Evolutionary conservation across 37 sponge, comb jelly and placozoan genomes (phyloP), one percentile per base, ranked within the genome.

Genomic region (Chondrilla cf. caribensis): DNA sequence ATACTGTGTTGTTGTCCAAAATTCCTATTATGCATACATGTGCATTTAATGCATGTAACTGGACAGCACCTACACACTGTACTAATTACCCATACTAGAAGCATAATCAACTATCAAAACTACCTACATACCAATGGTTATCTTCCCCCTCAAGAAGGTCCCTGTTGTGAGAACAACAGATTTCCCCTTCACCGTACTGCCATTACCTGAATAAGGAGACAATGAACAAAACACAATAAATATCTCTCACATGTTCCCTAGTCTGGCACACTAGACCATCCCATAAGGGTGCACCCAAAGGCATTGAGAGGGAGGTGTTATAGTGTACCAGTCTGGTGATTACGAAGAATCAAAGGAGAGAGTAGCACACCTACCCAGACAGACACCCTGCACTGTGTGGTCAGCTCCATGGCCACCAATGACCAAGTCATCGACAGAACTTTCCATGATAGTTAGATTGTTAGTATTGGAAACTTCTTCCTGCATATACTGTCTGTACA

Each of bases 71-170:
- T n/a, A n/a, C n/a, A n/a, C n/a, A n/a, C n/a, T n/a, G n/a, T n/a
- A n/a, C n/a, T n/a, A n/a, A n/a, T n/a, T n/a, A n/a, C n/a, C n/a
- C n/a, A n/a, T n/a, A n/a, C n/a, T n/a, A n/a, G n/a, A n/a, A n/a
- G n/a, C n/a, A n/a, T n/a, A n/a, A n/a, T n/a, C n/a, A n/a, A n/a
- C n/a, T n/a, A n/a, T n/a, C n/a, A n/a, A n/a, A n/a, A n/a, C n/a
- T n/a, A n/a, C n/a, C n/a, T n/a, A n/a, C n/a, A n/a, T 77, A 92
- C 95, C 95, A 68, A 95, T 91, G 36, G 39, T 43, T 22, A 95
- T 95, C 25, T 37, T 58, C 65, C 92, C 95, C 22, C 84, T 82
- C 8, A 95, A 55, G 70, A 95, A 95, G 17, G 95, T 95, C 29
- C 95, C 95, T 41, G 95, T 91, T 29, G 95, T 91, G 1, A 95